Base-by-base conservation (phyloP, 1,140 invertebrate species). In the Drosophila leontia region DNA sequence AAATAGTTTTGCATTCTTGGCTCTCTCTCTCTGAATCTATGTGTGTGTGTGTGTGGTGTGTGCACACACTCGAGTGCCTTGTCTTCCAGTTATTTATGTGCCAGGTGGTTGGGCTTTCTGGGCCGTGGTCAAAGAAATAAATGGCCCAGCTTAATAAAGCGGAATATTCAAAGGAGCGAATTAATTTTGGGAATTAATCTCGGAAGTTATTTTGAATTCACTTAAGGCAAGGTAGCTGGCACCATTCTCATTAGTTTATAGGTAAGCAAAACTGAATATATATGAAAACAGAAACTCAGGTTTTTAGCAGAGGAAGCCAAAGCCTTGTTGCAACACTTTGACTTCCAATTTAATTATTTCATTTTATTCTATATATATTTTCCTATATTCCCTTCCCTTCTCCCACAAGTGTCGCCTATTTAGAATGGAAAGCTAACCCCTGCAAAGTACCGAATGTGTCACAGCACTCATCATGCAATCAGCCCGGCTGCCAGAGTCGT, bases 11-110 rank as follows among this genome's bases (percentile, higher is more conserved):
- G 53, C 74, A 65, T 78, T 55, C 69, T 59, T 56, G 47, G 57
- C 37, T 47, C 34, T 29, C 47, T 47, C 32, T 34, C 35, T 15
- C 19, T 7, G 26, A 29, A 29, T 29, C 32, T 44, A 5, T 59
- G 23, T 1, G 17, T n/a, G 3, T 48, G 58, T 65, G 50, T 53
- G 37, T 26, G 47, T 69, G 83, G 80, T 76, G 48, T 76, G 83
- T 88, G 80, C 80, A 83, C 84, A 87, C 83, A 87, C 84, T 88
- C 58, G 61, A 80, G 47, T 83, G 75, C 45, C 39, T 78, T 76
- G 77, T 88, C 84, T 80, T 60, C 63, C 55, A 74, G 76, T 83
- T 88, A 87, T 88, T 88, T 80, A 83, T 83, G 83, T 55, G 41
- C 26, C 56, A 35, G 51, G 51, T 35, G 53, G 69, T n/a, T 56